Conservation (phyloP, 2,888 invertebrate species). For the Eremobia ochroleuca region DNA sequence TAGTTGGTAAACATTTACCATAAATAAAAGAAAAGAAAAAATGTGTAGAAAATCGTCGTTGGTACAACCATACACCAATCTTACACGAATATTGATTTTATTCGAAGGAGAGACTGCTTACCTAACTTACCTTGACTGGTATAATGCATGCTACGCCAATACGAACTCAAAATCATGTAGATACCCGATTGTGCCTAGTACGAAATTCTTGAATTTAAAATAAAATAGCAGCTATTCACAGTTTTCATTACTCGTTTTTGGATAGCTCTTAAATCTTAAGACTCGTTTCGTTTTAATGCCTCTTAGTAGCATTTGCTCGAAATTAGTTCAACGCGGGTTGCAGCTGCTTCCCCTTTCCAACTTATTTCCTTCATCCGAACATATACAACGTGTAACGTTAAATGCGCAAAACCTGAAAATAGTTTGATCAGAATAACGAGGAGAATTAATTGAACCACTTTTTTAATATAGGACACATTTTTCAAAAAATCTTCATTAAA, state of each 20-base stretch:
- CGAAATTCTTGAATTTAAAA: not conserved
- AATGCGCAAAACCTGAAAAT: no score
- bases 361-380: constrained; percentile 7
- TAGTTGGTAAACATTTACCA: no score
- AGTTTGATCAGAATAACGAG: no score
- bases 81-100: constrained; percentile 47
- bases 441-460: no score
- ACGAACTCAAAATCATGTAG: constrained; percentile 10
- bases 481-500: no score
- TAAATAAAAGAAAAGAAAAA: no score
- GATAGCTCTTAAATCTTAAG: constrained; percentile 23
- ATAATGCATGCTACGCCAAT: constrained; percentile 26
- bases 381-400: no score
- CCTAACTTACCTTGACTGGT: constrained; percentile 30
- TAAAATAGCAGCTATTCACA: not conserved
- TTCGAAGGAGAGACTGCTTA: constrained; percentile 26
- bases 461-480: no score
- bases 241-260: constrained; percentile 8
- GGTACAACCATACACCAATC: constrained; percentile 3
- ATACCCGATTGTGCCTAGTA: not conserved
- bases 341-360: constrained; percentile 24
- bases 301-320: constrained; percentile 18
- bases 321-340: constrained; percentile 7
- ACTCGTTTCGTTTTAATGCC: constrained; percentile 12
- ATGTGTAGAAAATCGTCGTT: not conserved